Base-by-base conservation (phyloP, 2,113 vertebrate genomes). In the Galbula dea region DNA sequence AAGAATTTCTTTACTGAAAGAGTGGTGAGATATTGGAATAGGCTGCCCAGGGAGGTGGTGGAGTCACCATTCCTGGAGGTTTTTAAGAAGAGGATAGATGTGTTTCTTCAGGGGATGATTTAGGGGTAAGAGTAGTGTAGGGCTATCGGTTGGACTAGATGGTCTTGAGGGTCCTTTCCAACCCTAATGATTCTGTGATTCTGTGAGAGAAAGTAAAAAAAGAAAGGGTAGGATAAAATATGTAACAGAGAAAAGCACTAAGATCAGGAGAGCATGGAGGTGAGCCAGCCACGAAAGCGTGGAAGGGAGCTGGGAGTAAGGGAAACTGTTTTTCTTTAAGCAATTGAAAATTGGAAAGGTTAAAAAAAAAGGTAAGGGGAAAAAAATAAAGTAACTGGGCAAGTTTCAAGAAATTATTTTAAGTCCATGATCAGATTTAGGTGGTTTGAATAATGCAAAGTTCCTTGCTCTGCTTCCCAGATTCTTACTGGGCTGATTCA, bases 241-340 rank as follows among this genome's bases (percentile, higher is more conserved):
- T 37, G 15, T 23, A 15, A 72, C 14, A 24, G 15, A 59, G 22
- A 68, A 74, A 74, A 55, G 29, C 68, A 90, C 51, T 76, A 88
- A 26, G 15, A 22, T 67, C 43, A 26, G 26, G 29, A 32, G 36
- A 69, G 21, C 59, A 3, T 29, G 37, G 15, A 26, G 11, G 36
- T 63, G 61, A 74, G 11, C 16, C 0, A 0, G 10, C 15, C 26
- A 3, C 22, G 32, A 86, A 11, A 57, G 8, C 6, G 4, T 6
- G 24, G 51, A 80, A 71, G 24, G n/a, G 20, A 83, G 6, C 12
- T 79, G 37, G 24, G 36, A 65, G 13, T 27, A 57, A 74, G 27
- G 13, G 12, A 34, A 1, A 39, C 7, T 51, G 59, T 27, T 81
- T 89, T 69, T 51, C 37, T 67, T 62, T 54, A 55, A 51, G 16